These are phyloP conservation scores for Lasiommata megera DNA, from an alignment of 2,888 invertebrate genomes.

Conservation along the genomic window DNA sequence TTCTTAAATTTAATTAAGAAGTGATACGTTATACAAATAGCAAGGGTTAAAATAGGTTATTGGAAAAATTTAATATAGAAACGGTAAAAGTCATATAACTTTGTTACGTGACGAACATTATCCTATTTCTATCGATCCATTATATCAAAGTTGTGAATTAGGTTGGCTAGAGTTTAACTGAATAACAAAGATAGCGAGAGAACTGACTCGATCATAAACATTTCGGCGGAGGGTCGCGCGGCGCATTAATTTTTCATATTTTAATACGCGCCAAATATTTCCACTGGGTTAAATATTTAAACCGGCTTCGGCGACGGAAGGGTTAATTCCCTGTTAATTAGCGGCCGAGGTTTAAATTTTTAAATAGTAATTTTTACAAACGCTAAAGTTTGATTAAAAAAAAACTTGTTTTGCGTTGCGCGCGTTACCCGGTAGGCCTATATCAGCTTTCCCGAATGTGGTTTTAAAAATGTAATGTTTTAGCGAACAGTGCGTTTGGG, in stretches of 20 bases:
- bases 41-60: too few species aligned
- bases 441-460: conserved; percentile 62
- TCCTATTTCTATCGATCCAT: too few species aligned
- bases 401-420: conserved; percentile 60
- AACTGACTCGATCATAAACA: conserved; percentile 17
- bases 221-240: conserved; percentile 44
- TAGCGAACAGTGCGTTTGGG: conserved; percentile 62
- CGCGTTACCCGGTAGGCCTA: conserved; percentile 71
- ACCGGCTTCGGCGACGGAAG: conserved; percentile 76
- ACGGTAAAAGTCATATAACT: too few species aligned
- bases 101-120: too few species aligned
- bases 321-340: conserved; percentile 81
- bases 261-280: conserved; percentile 81
- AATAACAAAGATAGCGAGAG: conserved; percentile 9
- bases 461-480: conserved; percentile 77
- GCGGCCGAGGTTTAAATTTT: conserved; percentile 73
- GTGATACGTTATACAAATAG: too few species aligned
- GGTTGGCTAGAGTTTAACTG: neutral
- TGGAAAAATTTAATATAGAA: too few species aligned
- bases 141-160: neutral
- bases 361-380: conserved; percentile 82
- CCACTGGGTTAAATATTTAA: conserved; percentile 76
- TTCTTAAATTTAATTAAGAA: too few species aligned
- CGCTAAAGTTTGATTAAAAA: conserved; percentile 81
- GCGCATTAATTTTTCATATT: conserved; percentile 77